Conservation (phyloP, 2,888 invertebrate species). For the Copidosoma aretas region DNA sequence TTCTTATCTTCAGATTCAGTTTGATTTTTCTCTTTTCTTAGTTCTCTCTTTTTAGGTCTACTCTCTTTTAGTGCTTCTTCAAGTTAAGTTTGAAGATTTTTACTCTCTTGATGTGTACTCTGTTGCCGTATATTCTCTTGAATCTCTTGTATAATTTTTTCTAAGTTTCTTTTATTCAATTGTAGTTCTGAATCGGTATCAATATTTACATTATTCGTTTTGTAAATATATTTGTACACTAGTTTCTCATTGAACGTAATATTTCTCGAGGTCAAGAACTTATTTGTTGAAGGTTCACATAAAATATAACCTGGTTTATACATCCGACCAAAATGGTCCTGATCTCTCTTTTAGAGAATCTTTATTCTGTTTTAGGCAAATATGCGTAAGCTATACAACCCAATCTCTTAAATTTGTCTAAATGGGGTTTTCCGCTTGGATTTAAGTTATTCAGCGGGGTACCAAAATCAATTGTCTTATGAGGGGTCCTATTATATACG, state of each 20-base stretch:
- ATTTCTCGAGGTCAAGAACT: conserved; percentile 30
- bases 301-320: conserved; percentile 40
- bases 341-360: not conserved
- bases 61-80: too few relatives aligned
- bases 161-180: too few relatives aligned
- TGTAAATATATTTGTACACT: conserved; percentile 4
- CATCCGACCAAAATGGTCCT: conserved; percentile 10
- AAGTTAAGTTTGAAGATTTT: too few relatives aligned
- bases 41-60: too few relatives aligned
- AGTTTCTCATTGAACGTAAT: conserved; percentile 22
- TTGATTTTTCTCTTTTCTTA: too few relatives aligned
- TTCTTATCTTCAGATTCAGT: too few relatives aligned
- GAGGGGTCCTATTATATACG: conserved; percentile 24
- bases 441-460: not conserved
- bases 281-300: conserved; percentile 37
- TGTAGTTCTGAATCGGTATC: too few relatives aligned
- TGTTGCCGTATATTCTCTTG: too few relatives aligned
- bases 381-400: not conserved
- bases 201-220: not conserved
- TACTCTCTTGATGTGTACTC: too few relatives aligned
- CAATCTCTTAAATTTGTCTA: not conserved
- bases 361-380: not conserved
- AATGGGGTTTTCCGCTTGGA: not conserved
- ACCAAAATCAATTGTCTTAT: conserved; percentile 17
- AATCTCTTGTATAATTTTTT: too few relatives aligned